phyloP scores from a whole-genome alignment of 2,888 invertebrate species.

The Caenorhabditis afra region DNA sequence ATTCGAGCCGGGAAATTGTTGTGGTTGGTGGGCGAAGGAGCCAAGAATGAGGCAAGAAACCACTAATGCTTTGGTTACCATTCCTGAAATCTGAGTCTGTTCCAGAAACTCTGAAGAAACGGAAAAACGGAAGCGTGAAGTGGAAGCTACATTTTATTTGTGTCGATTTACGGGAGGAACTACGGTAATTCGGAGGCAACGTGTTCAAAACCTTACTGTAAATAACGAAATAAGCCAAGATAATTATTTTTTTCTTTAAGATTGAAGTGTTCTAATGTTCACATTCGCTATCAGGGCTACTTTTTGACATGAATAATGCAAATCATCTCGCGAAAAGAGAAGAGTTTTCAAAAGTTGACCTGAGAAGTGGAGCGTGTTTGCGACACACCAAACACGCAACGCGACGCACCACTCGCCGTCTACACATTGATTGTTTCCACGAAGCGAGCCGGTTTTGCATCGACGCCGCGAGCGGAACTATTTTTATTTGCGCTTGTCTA shows the following conservation, averaged over 20 bases:
- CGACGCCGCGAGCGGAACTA: conserved; percentile 7
- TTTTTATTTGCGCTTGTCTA: conserved; percentile 35
- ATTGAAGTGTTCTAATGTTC: not conserved
- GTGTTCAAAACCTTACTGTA: conserved; percentile 60
- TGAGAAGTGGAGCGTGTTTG: conserved; percentile 54
- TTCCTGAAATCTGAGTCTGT: conserved; percentile 21
- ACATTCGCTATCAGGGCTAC: not conserved
- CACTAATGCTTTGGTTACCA: conserved; percentile 41
- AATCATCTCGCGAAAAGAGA: not conserved
- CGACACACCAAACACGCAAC: conserved; percentile 40
- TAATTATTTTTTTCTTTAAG: not conserved
- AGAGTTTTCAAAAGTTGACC: conserved; percentile 3
- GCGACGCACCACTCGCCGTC: conserved; percentile 38
- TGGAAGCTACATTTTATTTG: conserved; percentile 38
- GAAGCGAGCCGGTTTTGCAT: conserved; percentile 50
- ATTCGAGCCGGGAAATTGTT: conserved; percentile 72
- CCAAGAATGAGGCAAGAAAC: conserved; percentile 49
- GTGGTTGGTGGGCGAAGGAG: conserved; percentile 61
- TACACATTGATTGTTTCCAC: conserved; percentile 44
- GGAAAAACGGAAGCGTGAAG: conserved; percentile 49
- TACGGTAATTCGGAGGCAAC: conserved; percentile 58
- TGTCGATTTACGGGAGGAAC: conserved; percentile 58
- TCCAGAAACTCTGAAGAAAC: conserved; percentile 17
- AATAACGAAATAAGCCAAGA: conserved; percentile 10
- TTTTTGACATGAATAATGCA: not conserved